These are phyloP conservation scores for Drosophila formosana DNA, from an alignment of 2,888 invertebrate species.

Conservation along the genomic window DNA sequence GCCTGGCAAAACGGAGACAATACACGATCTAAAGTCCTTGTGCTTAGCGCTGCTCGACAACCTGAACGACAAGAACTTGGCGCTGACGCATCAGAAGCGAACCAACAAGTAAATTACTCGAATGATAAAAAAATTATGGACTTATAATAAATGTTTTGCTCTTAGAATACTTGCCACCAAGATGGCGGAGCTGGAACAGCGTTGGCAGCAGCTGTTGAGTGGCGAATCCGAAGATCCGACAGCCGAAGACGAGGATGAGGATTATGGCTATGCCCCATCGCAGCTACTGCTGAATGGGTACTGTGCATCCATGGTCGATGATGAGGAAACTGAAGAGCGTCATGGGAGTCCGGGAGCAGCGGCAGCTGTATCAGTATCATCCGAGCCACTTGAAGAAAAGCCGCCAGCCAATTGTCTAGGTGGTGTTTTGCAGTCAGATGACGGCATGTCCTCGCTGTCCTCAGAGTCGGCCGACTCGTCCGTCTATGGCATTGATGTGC, in stretches of 20 bases:
- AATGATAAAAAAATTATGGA: not conserved
- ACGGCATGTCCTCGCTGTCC: constrained; percentile 82
- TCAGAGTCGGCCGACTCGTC: constrained; percentile 84
- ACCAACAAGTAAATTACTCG: constrained; percentile 89
- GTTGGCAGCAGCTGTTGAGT: constrained; percentile 88
- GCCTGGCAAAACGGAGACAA: constrained; percentile 88
- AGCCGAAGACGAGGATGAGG: constrained; percentile 53
- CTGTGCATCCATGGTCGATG: constrained; percentile 86
- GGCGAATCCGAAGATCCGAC: constrained; percentile 51
- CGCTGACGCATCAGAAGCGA: constrained; percentile 93
- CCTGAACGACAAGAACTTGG: constrained; percentile 93
- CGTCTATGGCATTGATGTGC: constrained; percentile 80
- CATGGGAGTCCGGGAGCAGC: not conserved
- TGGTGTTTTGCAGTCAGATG: constrained; percentile 71
- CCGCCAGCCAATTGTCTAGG: constrained; percentile 59
- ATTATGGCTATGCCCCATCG: constrained; percentile 85
- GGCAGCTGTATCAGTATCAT: constrained; percentile 68
- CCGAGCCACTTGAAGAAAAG: constrained; percentile 77
- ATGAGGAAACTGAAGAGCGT: constrained; percentile 42
- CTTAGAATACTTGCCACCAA: constrained; percentile 91
- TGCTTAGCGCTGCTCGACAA: constrained; percentile 93
- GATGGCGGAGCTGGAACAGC: constrained; percentile 92
- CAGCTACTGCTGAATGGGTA: constrained; percentile 89
- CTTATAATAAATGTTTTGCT: constrained; percentile 28
- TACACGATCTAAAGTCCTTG: constrained; percentile 91